A percentile compares a stretch with the other conserved stretches of the same genome.
These are phyloP conservation scores for Siderastrea radians DNA, from an alignment of 92 coral and sea anemone genomes.

Conservation along the genomic window DNA sequence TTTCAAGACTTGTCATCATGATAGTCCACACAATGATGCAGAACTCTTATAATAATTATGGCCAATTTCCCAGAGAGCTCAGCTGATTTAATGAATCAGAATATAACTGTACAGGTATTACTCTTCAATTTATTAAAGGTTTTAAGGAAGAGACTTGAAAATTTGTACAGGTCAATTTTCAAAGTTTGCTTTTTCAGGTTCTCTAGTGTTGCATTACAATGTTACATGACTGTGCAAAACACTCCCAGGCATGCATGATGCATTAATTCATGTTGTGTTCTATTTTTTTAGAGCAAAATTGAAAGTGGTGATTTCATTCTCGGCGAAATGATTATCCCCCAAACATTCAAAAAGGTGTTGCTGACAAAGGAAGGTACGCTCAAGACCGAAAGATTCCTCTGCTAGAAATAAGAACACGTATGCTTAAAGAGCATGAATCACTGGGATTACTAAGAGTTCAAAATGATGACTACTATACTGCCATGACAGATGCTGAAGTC, in stretches of 20 bases:
- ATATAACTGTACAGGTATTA: neutral
- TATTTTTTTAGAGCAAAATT: neutral
- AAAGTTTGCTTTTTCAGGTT: neutral
- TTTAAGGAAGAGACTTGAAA: neutral
- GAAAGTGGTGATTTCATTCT: neutral
- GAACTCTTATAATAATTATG: neutral
- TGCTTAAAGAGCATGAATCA: conserved; percentile 17
- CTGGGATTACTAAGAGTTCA: conserved; percentile 15
- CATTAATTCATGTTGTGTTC: neutral
- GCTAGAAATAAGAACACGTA: conserved; percentile 8
- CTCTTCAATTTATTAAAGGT: neutral
- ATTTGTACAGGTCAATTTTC: neutral
- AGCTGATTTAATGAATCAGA: neutral
- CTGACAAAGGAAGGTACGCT: too few relatives aligned
- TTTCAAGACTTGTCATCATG: conserved; percentile 3
- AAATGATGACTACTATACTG: conserved; percentile 8
- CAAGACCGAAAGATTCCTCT: neutral
- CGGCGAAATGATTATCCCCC: conserved; percentile 23
- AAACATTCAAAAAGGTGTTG: too few relatives aligned
- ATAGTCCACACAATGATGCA: neutral
- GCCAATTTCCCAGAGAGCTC: too few relatives aligned
- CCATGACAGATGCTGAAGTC: conserved; percentile 13
- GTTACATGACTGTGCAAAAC: too few relatives aligned
- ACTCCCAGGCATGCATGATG: too few relatives aligned
- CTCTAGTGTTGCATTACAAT: too few relatives aligned